These are phyloP conservation scores for Caenorhabditis remanei DNA, from an alignment of 1,140 invertebrate species.

Conservation along the genomic window DNA sequence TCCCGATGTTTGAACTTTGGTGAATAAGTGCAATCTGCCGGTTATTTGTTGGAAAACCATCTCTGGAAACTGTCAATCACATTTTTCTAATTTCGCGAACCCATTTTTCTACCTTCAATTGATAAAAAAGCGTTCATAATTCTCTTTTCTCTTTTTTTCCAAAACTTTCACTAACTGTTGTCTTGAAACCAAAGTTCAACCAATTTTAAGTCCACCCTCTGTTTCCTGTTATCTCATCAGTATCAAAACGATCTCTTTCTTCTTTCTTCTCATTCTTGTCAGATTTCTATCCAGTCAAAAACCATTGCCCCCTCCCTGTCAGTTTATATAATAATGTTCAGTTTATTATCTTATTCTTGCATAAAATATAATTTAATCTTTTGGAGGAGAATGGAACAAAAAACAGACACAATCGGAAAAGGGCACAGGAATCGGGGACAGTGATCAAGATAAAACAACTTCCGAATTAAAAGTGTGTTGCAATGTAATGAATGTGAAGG, in stretches of 20 bases:
- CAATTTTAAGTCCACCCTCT: background rate
- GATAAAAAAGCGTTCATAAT: background rate
- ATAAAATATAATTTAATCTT: background rate
- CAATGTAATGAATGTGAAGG: background rate
- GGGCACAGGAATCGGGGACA: background rate
- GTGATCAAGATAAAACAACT: background rate
- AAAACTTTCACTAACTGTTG: background rate
- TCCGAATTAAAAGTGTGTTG: background rate
- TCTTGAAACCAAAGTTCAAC: background rate
- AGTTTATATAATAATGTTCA: slow-evolving; percentile 12
- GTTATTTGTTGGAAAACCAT: too few relatives aligned
- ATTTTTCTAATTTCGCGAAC: background rate
- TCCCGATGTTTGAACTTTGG: too few relatives aligned
- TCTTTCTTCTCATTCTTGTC: slow-evolving; percentile 14
- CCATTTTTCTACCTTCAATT: background rate
- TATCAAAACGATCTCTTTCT: slow-evolving; percentile 31
- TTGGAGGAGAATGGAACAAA: too few relatives aligned
- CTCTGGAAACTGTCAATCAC: too few relatives aligned
- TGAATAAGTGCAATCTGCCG: too few relatives aligned
- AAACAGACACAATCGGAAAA: too few relatives aligned
- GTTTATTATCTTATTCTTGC: background rate
- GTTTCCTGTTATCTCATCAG: background rate
- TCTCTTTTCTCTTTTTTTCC: background rate
- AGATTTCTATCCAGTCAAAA: slow-evolving; percentile 20
- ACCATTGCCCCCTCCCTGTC: background rate